These are phyloP conservation scores for Ptychochromis oligacanthus DNA, from an alignment of 2,113 vertebrate genomes.

Conservation along the genomic window DNA sequence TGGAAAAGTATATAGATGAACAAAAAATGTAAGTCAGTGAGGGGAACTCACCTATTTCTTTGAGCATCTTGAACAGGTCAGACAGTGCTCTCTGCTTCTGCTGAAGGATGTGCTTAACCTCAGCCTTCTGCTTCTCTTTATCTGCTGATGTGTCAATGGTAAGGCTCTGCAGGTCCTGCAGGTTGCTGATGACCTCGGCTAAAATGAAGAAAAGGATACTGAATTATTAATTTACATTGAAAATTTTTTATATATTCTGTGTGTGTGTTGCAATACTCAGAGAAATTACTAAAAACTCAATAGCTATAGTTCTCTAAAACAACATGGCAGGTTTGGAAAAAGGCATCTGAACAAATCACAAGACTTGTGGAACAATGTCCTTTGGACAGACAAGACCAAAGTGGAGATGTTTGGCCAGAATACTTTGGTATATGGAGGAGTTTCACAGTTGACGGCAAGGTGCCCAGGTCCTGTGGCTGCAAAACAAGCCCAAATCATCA, in stretches of 20 bases:
- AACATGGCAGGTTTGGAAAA: neutral
- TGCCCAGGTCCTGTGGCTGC: too few species aligned
- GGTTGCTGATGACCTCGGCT: constrained; percentile 89
- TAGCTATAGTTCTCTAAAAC: too few species aligned
- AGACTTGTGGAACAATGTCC: too few species aligned
- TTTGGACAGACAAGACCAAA: too few species aligned
- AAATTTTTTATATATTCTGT: too few species aligned
- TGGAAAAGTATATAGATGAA: neutral
- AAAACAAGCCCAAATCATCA: too few species aligned
- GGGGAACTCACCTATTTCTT: constrained; percentile 69
- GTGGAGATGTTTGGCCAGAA: too few species aligned
- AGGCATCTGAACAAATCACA: neutral
- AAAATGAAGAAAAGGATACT: neutral
- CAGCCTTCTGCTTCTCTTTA: constrained; percentile 90
- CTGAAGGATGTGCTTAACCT: constrained; percentile 94
- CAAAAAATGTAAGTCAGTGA: neutral
- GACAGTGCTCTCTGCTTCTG: constrained; percentile 94
- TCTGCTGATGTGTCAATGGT: constrained; percentile 82
- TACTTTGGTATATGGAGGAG: too few species aligned
- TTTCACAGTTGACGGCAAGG: too few species aligned
- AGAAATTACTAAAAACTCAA: too few species aligned
- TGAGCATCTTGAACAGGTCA: constrained; percentile 93
- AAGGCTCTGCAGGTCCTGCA: constrained; percentile 86
- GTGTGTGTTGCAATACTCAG: too few species aligned
- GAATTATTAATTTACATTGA: too few species aligned